phyloP scores from a whole-genome alignment of 92 coral and sea anemone genomes.

The Plumapathes pennacea region DNA sequence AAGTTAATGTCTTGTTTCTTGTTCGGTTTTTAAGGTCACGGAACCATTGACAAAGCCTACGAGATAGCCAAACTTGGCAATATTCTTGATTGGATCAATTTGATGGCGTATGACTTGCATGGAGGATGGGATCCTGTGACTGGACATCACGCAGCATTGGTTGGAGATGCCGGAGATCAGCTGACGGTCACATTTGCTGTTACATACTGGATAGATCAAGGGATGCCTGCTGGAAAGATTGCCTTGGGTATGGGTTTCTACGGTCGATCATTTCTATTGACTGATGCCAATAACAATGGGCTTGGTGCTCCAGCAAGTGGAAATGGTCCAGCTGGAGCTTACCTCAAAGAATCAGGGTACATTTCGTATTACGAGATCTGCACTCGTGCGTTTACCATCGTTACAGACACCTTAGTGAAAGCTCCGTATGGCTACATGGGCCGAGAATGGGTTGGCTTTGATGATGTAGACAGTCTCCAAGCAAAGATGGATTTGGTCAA shows the following conservation, averaged over 20 bases:
- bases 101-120: conserved; percentile 91
- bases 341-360: conserved; percentile 64
- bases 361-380: conserved; percentile 75
- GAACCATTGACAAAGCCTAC: conserved; percentile 39
- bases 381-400: conserved; percentile 48
- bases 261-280: conserved; percentile 66
- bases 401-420: conserved; percentile 33
- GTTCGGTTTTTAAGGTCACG: too few species aligned
- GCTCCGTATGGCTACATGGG: conserved; percentile 85
- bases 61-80: conserved; percentile 71
- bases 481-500: conserved; percentile 62
- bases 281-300: conserved; percentile 36
- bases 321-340: conserved; percentile 44
- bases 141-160: conserved; percentile 88
- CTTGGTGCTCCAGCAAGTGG: conserved; percentile 68
- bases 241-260: conserved; percentile 77
- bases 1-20: too few species aligned
- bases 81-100: conserved; percentile 76
- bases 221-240: conserved; percentile 66
- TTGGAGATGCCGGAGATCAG: conserved; percentile 56
- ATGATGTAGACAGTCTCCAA: conserved; percentile 56
- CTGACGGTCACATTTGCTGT: conserved; percentile 68
- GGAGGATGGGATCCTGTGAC: conserved; percentile 71
- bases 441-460: conserved; percentile 75
- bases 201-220: conserved; percentile 73